These are phyloP conservation scores for Andricus curvator DNA, from an alignment of 2,888 invertebrate species.

Conservation along the genomic window DNA sequence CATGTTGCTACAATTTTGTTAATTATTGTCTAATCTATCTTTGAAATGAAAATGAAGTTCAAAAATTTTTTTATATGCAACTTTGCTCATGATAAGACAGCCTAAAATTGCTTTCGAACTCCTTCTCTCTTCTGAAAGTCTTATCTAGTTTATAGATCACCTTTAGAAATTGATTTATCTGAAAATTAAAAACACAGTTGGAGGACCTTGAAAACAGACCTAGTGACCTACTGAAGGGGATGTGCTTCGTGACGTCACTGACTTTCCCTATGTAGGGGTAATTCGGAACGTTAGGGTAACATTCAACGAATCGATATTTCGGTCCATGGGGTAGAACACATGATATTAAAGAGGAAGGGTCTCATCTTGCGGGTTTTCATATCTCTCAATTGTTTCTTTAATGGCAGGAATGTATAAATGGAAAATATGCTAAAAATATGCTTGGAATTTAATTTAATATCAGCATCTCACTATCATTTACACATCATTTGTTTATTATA, in stretches of 20 bases:
- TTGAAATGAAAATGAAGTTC: too few relatives aligned
- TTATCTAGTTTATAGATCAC: not conserved
- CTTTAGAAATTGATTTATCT: not conserved
- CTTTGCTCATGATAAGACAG: too few relatives aligned
- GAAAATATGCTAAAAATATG: not conserved
- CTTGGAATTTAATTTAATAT: not conserved
- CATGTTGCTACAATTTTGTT: too few relatives aligned
- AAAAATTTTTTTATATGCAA: too few relatives aligned
- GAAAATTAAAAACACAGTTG: not conserved
- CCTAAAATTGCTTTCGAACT: too few relatives aligned
- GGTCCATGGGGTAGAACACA: conserved; percentile 64
- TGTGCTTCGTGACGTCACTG: conserved; percentile 72
- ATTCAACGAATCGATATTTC: conserved; percentile 72
- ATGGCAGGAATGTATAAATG: not conserved
- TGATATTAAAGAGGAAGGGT: conserved; percentile 66
- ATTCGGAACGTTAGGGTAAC: conserved; percentile 64
- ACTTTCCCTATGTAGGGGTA: conserved; percentile 65
- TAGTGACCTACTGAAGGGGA: conserved; percentile 74
- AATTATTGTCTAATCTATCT: too few relatives aligned
- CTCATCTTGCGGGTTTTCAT: conserved; percentile 42
- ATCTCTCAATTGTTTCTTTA: not conserved
- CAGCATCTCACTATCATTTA: not conserved
- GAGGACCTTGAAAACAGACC: conserved; percentile 60
- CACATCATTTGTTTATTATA: too few relatives aligned
- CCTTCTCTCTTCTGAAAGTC: too few relatives aligned